Evolutionary conservation across 2,113 vertebrate species (phyloP), one percentile per base, ranked within the genome.

Genomic region (Rhinoderma darwinii): DNA sequence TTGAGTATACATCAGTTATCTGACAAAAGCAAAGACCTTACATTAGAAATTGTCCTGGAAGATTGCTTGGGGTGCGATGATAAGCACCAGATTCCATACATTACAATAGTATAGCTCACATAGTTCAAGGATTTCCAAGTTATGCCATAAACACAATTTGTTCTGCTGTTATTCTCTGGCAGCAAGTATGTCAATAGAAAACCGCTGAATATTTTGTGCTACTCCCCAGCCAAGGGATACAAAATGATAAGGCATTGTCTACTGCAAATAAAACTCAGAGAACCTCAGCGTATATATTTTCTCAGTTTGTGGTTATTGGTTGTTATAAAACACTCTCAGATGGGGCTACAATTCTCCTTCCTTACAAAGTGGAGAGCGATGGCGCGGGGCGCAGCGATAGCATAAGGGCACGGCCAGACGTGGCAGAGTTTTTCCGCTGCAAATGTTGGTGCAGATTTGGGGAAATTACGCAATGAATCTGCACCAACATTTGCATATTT

Each of bases 71-170:
- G 73, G 54, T 63, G 30, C 30, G 51, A 79, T 70, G 56, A 63
- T 47, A 85, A 66, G 73, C n/a, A 12, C 3, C 11, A 10, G 35
- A 50, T 9, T 25, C 27, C 17, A 43, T 41, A 47, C 44, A 54
- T 78, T 86, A 54, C 43, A 37, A 59, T 8, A 20, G 32, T 59
- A 50, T 37, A 68, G 63, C 30, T 77, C 74, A 51, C n/a, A 78
- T 44, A 75, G 84, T 47, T 77, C 74, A 76, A 77, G 30, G 27
- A 35, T 86, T 68, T 47, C 25, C 84, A 78, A 68, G 74, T 39
- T 77, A 22, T 50, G 6, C 56, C 61, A 77, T 68, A 68, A 78
- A 85, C 79, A 61, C 84, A 68, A 78, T 79, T 51, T 78, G 56
- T 68, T 61, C 74, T 20, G 8, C 6, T 51, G 61, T 76, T 56